Percentiles rank a stretch among this genome's conserved stretches.
Evolutionary conservation across 2,113 vertebrate species (phyloP).

Genomic region (Larimichthys polyactis): DNA sequence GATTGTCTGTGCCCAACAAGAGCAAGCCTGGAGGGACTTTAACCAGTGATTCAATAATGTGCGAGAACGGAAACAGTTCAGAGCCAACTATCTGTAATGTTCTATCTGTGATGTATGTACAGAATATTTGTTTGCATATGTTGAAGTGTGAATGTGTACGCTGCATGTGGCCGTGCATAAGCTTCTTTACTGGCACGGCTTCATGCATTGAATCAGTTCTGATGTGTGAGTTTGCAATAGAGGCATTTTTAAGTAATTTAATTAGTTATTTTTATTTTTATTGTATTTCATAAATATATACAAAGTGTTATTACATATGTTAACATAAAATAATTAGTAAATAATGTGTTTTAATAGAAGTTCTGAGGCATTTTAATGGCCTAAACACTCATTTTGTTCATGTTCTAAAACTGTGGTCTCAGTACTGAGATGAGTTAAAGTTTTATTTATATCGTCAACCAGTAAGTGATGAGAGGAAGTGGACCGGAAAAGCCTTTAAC

Average conservation of each 20-base stretch:
- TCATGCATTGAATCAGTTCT: neutral
- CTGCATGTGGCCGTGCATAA: neutral
- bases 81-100: neutral
- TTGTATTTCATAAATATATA: too few species aligned
- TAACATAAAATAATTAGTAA: too few species aligned
- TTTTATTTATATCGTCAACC: neutral
- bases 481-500: slow-evolving; percentile 25
- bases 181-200: neutral
- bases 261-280: too few species aligned
- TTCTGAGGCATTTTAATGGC: too few species aligned
- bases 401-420: too few species aligned
- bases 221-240: too few species aligned
- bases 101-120: neutral
- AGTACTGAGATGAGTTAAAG: too few species aligned
- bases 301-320: too few species aligned
- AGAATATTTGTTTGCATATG: neutral
- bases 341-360: too few species aligned
- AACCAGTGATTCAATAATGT: slow-evolving; percentile 47
- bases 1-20: slow-evolving; percentile 53
- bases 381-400: too few species aligned
- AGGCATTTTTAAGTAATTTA: too few species aligned
- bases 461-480: slow-evolving; percentile 18
- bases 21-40: slow-evolving; percentile 50
- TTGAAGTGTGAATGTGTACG: neutral
- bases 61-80: slow-evolving; percentile 1